These are phyloP conservation scores for Ctenochaetus hawaiiensis DNA, from an alignment of 2,797 vertebrate genomes.

Conservation along the genomic window DNA sequence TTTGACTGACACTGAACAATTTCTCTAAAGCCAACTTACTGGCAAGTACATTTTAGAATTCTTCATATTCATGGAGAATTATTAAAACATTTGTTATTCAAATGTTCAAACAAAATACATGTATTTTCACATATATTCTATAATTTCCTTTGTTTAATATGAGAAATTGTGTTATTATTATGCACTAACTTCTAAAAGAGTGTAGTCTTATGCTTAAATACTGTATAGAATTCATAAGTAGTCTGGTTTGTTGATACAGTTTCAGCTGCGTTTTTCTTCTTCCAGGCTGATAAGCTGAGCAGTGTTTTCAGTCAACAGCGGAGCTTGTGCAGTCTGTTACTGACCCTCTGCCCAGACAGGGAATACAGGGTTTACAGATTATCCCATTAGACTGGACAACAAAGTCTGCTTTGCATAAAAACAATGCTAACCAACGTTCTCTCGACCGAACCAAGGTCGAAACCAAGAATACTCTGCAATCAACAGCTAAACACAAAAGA, in stretches of 20 bases:
- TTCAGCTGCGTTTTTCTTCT: no score
- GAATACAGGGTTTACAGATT: constrained; percentile 54
- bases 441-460: constrained; percentile 18
- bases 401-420: constrained; percentile 21
- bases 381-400: constrained; percentile 68
- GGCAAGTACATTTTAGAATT: no score
- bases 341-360: constrained; percentile 57
- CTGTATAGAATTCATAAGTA: not conserved
- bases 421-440: constrained; percentile 26
- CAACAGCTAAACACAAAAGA: constrained; percentile 23
- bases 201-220: not conserved
- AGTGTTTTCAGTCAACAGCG: constrained; percentile 1
- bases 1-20: no score
- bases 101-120: no score
- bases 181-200: not conserved
- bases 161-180: not conserved
- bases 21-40: no score
- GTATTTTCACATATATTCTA: not conserved
- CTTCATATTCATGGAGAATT: no score
- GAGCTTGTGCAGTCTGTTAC: not conserved
- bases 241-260: not conserved
- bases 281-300: not conserved
- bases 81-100: no score
- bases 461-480: constrained; percentile 7
- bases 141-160: not conserved